A percentile compares a stretch with the other conserved stretches of the same genome.
These are phyloP conservation scores for Archips xylosteana DNA, from an alignment of 2,888 invertebrate species.

Conservation along the genomic window DNA sequence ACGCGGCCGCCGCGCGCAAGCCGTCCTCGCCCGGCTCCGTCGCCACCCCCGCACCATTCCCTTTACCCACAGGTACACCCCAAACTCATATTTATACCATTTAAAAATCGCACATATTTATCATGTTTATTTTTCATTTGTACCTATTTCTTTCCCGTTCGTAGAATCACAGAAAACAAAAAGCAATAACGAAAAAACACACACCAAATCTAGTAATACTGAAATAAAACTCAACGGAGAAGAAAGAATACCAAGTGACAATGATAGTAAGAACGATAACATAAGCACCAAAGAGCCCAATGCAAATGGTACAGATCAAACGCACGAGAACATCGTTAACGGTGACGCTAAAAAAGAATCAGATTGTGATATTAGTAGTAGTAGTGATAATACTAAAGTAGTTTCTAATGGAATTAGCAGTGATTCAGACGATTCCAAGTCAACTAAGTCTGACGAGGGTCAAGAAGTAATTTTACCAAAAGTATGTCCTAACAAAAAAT, in stretches of 20 bases:
- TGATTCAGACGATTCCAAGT: constrained; percentile 76
- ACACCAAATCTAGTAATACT: constrained; percentile 60
- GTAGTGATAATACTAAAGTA: constrained; percentile 81
- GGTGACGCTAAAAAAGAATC: constrained; percentile 76
- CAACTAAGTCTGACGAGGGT: constrained; percentile 72
- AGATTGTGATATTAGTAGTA: constrained; percentile 83
- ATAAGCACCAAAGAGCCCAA: constrained; percentile 80
- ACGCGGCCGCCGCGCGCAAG: constrained; percentile 78
- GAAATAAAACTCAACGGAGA: constrained; percentile 71
- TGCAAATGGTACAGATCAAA: constrained; percentile 73
- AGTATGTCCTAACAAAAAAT: constrained; percentile 58
- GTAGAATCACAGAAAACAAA: constrained; percentile 72
- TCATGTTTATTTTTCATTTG: constrained; percentile 13
- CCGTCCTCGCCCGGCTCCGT: constrained; percentile 73
- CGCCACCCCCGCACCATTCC: constrained; percentile 68
- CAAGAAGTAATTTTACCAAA: constrained; percentile 54
- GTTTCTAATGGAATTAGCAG: constrained; percentile 80
- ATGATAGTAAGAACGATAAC: constrained; percentile 66
- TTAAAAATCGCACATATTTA: background rate
- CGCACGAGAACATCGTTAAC: constrained; percentile 68
- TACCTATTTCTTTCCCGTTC: constrained; percentile 17
- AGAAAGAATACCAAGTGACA: constrained; percentile 63
- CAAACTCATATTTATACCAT: constrained; percentile 4
- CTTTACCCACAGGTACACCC: constrained; percentile 68
- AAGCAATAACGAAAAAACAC: constrained; percentile 66